Conservation (phyloP, 2,113 vertebrate genomes). For the Myiagra hebetior region DNA sequence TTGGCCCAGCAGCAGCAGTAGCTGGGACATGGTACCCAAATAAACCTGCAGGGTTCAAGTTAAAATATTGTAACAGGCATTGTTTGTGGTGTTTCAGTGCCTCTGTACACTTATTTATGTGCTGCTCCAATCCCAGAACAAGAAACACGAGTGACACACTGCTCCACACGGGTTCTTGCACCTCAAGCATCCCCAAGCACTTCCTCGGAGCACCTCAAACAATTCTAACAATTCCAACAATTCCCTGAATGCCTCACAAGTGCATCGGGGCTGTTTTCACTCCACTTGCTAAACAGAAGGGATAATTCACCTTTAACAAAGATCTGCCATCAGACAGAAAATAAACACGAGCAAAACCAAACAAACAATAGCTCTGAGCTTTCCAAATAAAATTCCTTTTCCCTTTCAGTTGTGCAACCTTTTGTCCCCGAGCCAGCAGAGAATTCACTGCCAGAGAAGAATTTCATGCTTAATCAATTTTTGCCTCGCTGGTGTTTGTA, state of each 20-base stretch:
- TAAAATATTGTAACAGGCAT: rapidly evolving
- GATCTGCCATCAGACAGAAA: constrained; percentile 7
- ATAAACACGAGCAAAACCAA: constrained; percentile 10
- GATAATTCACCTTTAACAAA: not conserved
- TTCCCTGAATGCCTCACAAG: not conserved
- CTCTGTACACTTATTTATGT: not conserved
- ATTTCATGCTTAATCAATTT: constrained; percentile 35
- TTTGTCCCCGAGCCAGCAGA: not conserved
- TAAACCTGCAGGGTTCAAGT: too few species aligned
- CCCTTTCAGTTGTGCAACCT: not conserved
- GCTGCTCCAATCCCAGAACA: rapidly evolving
- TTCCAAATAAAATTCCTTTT: not conserved
- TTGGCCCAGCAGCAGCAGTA: not conserved
- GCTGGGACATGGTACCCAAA: not conserved
- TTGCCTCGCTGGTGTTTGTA: not conserved
- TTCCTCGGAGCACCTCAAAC: not conserved
- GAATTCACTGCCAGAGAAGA: not conserved
- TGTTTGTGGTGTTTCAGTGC: not conserved
- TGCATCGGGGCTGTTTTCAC: not conserved
- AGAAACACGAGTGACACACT: not conserved
- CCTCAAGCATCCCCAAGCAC: not conserved
- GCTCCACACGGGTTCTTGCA: not conserved
- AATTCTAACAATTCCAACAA: not conserved
- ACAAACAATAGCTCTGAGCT: not conserved
- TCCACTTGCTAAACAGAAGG: not conserved